Conservation (phyloP, 2,797 vertebrate genomes). For the Masticophis lateralis region DNA sequence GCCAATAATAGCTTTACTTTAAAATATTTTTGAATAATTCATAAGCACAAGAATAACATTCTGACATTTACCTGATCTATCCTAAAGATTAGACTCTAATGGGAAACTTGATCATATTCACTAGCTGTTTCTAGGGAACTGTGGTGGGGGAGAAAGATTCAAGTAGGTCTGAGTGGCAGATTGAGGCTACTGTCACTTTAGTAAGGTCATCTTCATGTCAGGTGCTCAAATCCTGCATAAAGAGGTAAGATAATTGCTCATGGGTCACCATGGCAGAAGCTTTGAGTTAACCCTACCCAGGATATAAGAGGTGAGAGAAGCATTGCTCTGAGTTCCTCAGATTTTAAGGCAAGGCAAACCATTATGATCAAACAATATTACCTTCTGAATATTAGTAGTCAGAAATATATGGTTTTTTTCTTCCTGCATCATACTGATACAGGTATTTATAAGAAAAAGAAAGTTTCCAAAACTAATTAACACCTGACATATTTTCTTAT, state of each 20-base stretch:
- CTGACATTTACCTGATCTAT: constrained; percentile 44
- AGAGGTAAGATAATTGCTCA: constrained; percentile 4
- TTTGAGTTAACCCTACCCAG: background rate
- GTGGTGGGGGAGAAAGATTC: background rate
- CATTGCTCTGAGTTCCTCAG: background rate
- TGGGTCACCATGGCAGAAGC: constrained; percentile 7
- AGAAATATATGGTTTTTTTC: background rate
- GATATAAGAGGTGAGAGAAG: constrained; percentile 17
- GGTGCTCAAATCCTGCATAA: constrained; percentile 3
- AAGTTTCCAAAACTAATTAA: background rate
- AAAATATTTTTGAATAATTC: constrained; percentile 53
- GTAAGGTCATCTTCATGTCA: constrained; percentile 15
- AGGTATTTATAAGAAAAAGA: background rate
- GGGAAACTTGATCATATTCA: constrained; percentile 38
- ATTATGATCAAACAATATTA: background rate
- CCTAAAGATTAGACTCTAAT: constrained; percentile 39
- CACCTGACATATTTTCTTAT: background rate
- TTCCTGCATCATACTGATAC: background rate
- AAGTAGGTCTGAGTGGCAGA: constrained; percentile 25
- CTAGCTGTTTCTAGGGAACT: constrained; percentile 21
- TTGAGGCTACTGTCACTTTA: constrained; percentile 13
- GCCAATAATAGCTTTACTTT: constrained; percentile 32
- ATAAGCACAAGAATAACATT: constrained; percentile 43
- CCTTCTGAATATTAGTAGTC: background rate
- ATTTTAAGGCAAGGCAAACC: background rate